A percentile compares a stretch with the other conserved stretches of the same genome.
Evolutionary conservation across 2,888 invertebrate genomes (phyloP).

Genomic region (Apomyelois bistriatella): DNA sequence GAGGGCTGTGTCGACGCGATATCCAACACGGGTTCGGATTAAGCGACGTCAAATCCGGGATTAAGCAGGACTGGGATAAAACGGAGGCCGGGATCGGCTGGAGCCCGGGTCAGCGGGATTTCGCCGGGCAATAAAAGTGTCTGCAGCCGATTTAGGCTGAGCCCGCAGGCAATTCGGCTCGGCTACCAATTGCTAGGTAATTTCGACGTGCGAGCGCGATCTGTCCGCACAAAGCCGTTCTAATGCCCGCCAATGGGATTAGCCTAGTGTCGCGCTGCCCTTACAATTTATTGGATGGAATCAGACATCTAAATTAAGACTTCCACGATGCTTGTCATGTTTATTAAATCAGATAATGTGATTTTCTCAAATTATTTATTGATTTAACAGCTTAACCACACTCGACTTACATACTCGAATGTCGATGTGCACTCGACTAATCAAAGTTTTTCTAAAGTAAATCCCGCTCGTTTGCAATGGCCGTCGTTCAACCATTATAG

Average conservation of each 20-base stretch:
- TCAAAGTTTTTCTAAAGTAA: conserved; percentile 68
- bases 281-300: conserved; percentile 72
- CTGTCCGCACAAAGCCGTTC: conserved; percentile 76
- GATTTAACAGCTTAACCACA: conserved; percentile 12
- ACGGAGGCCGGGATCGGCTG: conserved; percentile 63
- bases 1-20: conserved; percentile 80
- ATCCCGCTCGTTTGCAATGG: conserved; percentile 62
- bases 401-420: conserved; percentile 14
- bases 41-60: conserved; percentile 81
- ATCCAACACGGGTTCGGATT: conserved; percentile 84
- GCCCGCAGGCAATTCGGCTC: conserved; percentile 72
- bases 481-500: conserved; percentile 61
- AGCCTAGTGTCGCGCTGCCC: conserved; percentile 69
- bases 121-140: conserved; percentile 79
- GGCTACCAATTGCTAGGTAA: conserved; percentile 79
- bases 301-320: conserved; percentile 52
- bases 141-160: conserved; percentile 79
- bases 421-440: conserved; percentile 47
- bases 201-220: conserved; percentile 74
- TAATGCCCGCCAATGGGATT: conserved; percentile 77
- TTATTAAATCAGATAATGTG: conserved; percentile 2
- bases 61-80: conserved; percentile 75
- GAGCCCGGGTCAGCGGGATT: conserved; percentile 76
- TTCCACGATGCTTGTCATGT: conserved; percentile 17
- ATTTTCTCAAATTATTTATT: neutral